Base-by-base conservation (phyloP, 2,113 vertebrate species). In the Petrocephalus zakoni region DNA sequence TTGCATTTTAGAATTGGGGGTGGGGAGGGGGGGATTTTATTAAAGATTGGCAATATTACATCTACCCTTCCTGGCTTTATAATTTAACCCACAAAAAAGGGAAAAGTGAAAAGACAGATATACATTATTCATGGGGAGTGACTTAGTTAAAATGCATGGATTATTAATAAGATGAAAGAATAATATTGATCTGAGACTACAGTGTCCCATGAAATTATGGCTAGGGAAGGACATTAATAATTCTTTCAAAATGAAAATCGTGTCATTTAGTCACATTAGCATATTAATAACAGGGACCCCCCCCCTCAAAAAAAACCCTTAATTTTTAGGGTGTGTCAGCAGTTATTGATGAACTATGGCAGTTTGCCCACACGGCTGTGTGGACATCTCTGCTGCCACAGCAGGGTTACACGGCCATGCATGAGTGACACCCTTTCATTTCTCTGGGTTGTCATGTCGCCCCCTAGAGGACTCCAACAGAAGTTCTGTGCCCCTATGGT, bases 81-180 rank as follows among this genome's bases (percentile, higher is more conserved):
- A 90, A 89, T 91, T 90, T 25, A 90, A 89, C 82, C 53, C 49
- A 81, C 85, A 88, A 89, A 90, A 83, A 25, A 87, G 47, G 58
- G 37, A 88, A 84, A 91, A 88, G 15, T 90, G 88, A 87, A 89
- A 89, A 87, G 25, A 51, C 29, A 42, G 11, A 61, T 85, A 88
- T 91, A 58, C 11, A 52, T 84, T 88, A 90, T 90, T 90, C 89
- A 91, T 89, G 25, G 51, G 46, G 15, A 87, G 56, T 56, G 56
- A 88, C 87, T 88, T 84, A 86, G 87, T 89, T 89, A 88, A 89
- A 87, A 89, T 90, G 58, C 56, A 88, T 90, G 85, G 87, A 81
- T 88, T 89, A 89, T 90, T 91, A 87, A 90, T 88, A 46, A 87
- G 84, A 90, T 88, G 88, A 89, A 89, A 90, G 87, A 87, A 87